These are phyloP conservation scores for Xanthia togata DNA, from an alignment of 2,888 invertebrate genomes.

Conservation along the genomic window DNA sequence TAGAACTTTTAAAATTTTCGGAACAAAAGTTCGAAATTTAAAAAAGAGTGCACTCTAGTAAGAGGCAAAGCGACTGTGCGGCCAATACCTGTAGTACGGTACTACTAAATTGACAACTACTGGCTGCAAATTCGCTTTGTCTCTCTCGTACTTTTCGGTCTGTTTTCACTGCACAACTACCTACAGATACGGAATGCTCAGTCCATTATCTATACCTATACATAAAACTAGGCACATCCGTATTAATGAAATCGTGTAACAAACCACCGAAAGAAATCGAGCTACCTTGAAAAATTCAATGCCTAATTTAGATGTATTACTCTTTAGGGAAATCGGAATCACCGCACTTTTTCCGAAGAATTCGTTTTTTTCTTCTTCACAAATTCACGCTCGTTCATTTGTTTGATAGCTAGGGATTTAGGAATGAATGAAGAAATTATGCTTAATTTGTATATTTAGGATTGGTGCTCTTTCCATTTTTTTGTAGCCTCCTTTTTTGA, in stretches of 20 bases:
- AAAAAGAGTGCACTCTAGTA: no score
- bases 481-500: no score
- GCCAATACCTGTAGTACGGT: no score
- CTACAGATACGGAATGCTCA: no score
- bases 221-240: constrained; percentile 11
- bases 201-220: no score
- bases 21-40: not conserved
- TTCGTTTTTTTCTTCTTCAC: constrained; percentile 31
- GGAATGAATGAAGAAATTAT: constrained; percentile 29
- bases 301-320: constrained; percentile 48
- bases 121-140: no score
- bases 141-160: no score
- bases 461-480: not conserved
- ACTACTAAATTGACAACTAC: no score
- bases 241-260: constrained; percentile 9
- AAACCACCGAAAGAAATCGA: constrained; percentile 26
- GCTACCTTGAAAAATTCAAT: constrained; percentile 26
- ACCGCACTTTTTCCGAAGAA: constrained; percentile 28
- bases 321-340: constrained; percentile 60
- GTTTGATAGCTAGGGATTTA: constrained; percentile 31
- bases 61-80: no score
- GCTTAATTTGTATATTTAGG: not conserved
- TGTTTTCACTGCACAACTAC: no score
- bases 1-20: not conserved
- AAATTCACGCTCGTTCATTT: constrained; percentile 39